Base-by-base conservation (phyloP, 53 echinoderm and acorn worm species). In the Mesocentrotus franciscanus region DNA sequence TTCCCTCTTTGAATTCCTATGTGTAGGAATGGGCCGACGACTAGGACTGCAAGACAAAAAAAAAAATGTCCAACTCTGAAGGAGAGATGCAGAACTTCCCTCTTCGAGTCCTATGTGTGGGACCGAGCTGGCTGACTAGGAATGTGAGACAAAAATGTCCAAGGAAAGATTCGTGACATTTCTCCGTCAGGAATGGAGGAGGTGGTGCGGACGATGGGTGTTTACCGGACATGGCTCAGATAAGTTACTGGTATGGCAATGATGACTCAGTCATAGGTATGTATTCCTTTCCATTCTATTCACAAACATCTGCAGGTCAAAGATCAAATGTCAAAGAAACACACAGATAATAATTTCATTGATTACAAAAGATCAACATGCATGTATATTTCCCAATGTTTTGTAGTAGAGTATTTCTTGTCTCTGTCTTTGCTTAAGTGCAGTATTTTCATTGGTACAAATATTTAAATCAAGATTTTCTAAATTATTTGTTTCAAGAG, bases 241-340 rank as follows among this genome's bases (percentile, higher is more conserved):
- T 64, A 81, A 81, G 39, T 42, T 81, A 81, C 81, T 39, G 81
- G 74, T 74, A 74, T 74, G 74, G 81, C 81, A 81, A 81, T 81
- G 81, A 15, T 81, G 81, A 42, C 90, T 27, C 90, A 26, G 60
- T 90, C 60, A 90, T 90, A 90, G 90, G 90, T 60, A 90, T 2
- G 90, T 90, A 60, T 60, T 90, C 35, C 90, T 12, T 29, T 90
- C 90, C 90, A 60, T 60, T 90, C 90, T 90, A 90, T 90, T 90
- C 90, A 90, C 90, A 90, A 90, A 90, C 90, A 90, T 90, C 90
- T 90, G 90, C 60, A 55, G 30, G 29, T 74, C 74, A 81, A 81
- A 81, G 81, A 15, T 18, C 39, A 81, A 42, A 81, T 18, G 17
- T 8, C 18, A 39, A 12, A 81, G 35, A 79, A 79, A 79, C 32